A percentile compares a stretch with the other conserved stretches of the same genome.
These are phyloP conservation scores for Himalopsyche kuldschensis DNA, from an alignment of 2,888 invertebrate genomes.

Conservation along the genomic window DNA sequence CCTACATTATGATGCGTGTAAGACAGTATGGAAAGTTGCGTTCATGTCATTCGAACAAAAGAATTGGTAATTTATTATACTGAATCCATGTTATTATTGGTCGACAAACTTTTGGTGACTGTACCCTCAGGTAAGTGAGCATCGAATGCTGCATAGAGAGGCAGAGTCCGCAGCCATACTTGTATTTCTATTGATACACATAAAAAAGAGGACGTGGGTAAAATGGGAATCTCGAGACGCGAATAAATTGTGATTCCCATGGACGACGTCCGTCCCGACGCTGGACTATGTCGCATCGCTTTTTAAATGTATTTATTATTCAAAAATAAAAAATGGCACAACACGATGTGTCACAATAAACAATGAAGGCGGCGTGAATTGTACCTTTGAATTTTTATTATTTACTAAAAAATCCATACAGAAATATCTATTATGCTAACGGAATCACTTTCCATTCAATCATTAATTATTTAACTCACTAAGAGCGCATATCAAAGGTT, in stretches of 20 bases:
- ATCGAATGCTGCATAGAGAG: neutral
- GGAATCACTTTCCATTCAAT: no score
- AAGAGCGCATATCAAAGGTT: no score
- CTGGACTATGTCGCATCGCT: constrained; percentile 3
- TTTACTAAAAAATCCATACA: no score
- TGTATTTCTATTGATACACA: constrained; percentile 38
- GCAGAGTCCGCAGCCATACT: constrained; percentile 22
- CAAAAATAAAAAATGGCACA: neutral
- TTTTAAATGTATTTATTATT: constrained; percentile 12
- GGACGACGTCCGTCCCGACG: constrained; percentile 15
- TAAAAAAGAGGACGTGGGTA: constrained; percentile 40
- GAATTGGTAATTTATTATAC: neutral
- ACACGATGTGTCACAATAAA: neutral
- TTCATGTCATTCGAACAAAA: no score
- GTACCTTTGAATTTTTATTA: no score
- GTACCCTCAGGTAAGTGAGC: constrained; percentile 19
- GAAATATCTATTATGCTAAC: no score
- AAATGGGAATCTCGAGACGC: constrained; percentile 40
- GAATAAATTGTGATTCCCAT: constrained; percentile 40
- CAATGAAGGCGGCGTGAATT: no score
- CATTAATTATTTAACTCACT: no score
- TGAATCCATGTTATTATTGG: neutral
- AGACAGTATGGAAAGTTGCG: no score
- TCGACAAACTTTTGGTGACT: neutral
- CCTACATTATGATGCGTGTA: no score